Conservation (phyloP, 2,888 invertebrate species). For the Homarus gammarus region DNA sequence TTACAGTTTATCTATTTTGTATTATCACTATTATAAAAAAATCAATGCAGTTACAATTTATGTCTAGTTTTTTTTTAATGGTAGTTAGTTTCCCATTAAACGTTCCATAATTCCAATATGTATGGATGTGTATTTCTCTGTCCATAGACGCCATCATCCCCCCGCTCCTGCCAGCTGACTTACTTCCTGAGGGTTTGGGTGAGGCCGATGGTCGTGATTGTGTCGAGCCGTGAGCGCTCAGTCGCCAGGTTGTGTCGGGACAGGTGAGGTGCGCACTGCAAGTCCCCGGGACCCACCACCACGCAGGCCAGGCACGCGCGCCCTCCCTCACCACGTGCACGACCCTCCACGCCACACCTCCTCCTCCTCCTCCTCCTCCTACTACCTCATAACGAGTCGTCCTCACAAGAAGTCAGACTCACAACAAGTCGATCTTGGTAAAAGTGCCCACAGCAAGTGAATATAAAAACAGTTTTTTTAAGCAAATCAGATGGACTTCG, state of each 20-base stretch:
- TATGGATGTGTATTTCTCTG: background rate
- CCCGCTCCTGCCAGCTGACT: background rate
- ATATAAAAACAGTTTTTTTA: no score
- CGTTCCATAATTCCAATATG: background rate
- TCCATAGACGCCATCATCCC: background rate
- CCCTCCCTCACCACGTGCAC: constrained; percentile 7
- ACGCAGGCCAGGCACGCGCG: background rate
- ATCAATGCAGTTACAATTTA: no score
- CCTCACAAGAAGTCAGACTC: no score
- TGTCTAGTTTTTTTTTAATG: no score
- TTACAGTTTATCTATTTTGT: no score
- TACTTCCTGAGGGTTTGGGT: constrained; percentile 46
- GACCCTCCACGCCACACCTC: background rate
- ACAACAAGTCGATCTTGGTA: no score
- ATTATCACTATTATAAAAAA: no score
- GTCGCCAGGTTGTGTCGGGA: constrained; percentile 48
- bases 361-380: background rate
- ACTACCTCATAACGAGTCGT: background rate
- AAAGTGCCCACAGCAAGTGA: no score
- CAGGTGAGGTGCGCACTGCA: constrained; percentile 59
- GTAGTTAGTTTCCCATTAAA: no score
- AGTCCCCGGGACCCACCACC: background rate
- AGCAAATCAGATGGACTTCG: no score
- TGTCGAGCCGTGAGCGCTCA: constrained; percentile 27
- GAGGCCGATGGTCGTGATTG: constrained; percentile 51